phyloP scores from a whole-genome alignment of 1,140 invertebrate genomes.

The Centruroides sculpturatus region DNA sequence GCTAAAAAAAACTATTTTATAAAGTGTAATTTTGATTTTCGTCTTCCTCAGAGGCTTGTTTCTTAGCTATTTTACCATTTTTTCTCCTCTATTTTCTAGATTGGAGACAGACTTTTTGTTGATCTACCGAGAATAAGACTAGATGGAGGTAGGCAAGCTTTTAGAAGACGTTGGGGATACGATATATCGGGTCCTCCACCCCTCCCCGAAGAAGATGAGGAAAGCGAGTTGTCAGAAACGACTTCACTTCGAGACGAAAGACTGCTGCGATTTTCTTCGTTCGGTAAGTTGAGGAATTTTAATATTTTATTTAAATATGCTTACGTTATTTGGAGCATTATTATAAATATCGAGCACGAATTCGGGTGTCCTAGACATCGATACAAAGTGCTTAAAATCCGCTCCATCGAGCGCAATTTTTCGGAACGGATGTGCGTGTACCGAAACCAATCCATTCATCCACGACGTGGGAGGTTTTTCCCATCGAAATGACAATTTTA shows the following conservation, averaged over 20 bases:
- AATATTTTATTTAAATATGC: neutral
- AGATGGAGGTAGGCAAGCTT: conserved; percentile 45
- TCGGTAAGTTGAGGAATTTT: conserved; percentile 11
- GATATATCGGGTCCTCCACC: conserved; percentile 47
- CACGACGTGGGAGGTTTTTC: too few species aligned
- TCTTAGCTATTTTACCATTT: neutral
- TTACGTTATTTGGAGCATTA: too few species aligned
- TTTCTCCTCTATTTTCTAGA: conserved; percentile 6
- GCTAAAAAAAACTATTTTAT: too few species aligned
- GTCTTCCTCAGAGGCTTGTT: neutral
- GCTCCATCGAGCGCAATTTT: too few species aligned
- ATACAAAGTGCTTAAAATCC: too few species aligned
- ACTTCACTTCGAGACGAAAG: conserved; percentile 17
- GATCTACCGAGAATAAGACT: conserved; percentile 49
- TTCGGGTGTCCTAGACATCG: too few species aligned
- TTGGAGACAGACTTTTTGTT: conserved; percentile 23
- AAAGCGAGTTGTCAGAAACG: conserved; percentile 38
- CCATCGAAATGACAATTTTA: too few species aligned
- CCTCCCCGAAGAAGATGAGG: conserved; percentile 46
- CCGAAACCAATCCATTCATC: too few species aligned
- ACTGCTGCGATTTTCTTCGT: conserved; percentile 12
- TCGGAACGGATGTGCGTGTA: too few species aligned
- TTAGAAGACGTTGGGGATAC: conserved; percentile 46
- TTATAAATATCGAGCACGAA: too few species aligned
- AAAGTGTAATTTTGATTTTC: too few species aligned